phyloP scores from a whole-genome alignment of 2,797 vertebrate genomes.

The Semaprochilodus insignis region DNA sequence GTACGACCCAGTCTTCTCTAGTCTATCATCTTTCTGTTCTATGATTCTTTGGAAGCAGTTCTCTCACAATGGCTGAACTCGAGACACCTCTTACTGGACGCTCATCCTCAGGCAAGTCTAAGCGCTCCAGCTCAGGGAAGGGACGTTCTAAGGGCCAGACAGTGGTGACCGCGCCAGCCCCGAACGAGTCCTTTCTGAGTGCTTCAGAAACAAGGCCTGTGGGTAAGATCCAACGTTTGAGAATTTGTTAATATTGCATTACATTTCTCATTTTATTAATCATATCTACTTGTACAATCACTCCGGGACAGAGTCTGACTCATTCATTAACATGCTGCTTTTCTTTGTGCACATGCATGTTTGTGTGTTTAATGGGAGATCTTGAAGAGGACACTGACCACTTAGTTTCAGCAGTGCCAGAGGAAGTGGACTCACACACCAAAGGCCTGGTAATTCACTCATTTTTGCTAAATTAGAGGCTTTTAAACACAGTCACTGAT shows the following conservation, averaged over 20 bases:
- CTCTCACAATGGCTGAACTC: constrained; percentile 49
- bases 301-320: constrained; percentile 4
- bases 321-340: constrained; percentile 46
- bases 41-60: neutral
- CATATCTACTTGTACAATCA: constrained; percentile 19
- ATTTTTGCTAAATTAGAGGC: constrained; percentile 59
- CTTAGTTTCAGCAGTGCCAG: constrained; percentile 25
- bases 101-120: constrained; percentile 57
- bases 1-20: neutral
- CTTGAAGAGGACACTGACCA: constrained; percentile 23
- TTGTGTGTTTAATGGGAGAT: constrained; percentile 37
- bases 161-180: constrained; percentile 12
- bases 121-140: constrained; percentile 45
- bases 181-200: constrained; percentile 3
- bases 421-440: constrained; percentile 47
- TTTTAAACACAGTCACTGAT: constrained; percentile 61
- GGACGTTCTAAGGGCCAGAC: constrained; percentile 40
- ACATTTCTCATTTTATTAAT: constrained; percentile 9
- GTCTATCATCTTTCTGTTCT: neutral
- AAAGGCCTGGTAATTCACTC: constrained; percentile 64
- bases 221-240: constrained; percentile 53
- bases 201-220: constrained; percentile 22
- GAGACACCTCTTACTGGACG: constrained; percentile 32
- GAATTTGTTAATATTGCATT: constrained; percentile 17
- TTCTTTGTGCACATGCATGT: constrained; percentile 13